Conservation (phyloP, 2,888 invertebrate species). For the Drosophila vallismaia region DNA sequence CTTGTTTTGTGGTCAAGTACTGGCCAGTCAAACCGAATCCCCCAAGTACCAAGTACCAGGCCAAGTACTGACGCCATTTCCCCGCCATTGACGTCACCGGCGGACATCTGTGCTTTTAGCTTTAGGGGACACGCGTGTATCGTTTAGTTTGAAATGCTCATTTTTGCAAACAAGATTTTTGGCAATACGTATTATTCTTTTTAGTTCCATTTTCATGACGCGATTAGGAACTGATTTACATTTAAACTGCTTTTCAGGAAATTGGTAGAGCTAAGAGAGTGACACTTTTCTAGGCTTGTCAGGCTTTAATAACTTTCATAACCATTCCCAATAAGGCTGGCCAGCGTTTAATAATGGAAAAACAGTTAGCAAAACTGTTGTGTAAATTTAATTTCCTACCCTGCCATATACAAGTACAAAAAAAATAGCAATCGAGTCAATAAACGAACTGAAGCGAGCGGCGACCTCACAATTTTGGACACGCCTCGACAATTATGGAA, state of each 20-base stretch:
- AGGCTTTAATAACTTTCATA: slow-evolving; percentile 60
- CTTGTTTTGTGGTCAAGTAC: slow-evolving; percentile 48
- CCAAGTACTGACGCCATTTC: slow-evolving; percentile 40
- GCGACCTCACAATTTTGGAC: slow-evolving; percentile 67
- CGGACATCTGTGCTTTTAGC: slow-evolving; percentile 32
- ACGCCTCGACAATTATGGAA: slow-evolving; percentile 45
- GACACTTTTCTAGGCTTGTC: slow-evolving; percentile 70
- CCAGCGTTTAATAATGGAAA: slow-evolving; percentile 33
- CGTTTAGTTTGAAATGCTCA: slow-evolving; percentile 33
- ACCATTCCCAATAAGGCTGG: slow-evolving; percentile 41
- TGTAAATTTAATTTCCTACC: slow-evolving; percentile 62
- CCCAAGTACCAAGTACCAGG: slow-evolving; percentile 2
- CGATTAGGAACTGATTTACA: not conserved
- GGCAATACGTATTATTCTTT: slow-evolving; percentile 3
- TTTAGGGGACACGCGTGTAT: slow-evolving; percentile 21
- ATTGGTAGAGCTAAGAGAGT: slow-evolving; percentile 22
- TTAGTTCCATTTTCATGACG: not conserved
- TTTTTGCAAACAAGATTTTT: slow-evolving; percentile 4
- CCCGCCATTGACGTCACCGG: slow-evolving; percentile 46
- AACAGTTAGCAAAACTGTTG: slow-evolving; percentile 57
- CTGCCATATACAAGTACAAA: slow-evolving; percentile 50
- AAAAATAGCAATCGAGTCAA: slow-evolving; percentile 34
- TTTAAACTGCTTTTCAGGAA: slow-evolving; percentile 48
- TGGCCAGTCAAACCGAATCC: slow-evolving; percentile 9
- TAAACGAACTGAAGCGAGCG: slow-evolving; percentile 43